These are phyloP conservation scores for Drosophila infuscata DNA, from an alignment of 2,888 invertebrate genomes.

Conservation along the genomic window DNA sequence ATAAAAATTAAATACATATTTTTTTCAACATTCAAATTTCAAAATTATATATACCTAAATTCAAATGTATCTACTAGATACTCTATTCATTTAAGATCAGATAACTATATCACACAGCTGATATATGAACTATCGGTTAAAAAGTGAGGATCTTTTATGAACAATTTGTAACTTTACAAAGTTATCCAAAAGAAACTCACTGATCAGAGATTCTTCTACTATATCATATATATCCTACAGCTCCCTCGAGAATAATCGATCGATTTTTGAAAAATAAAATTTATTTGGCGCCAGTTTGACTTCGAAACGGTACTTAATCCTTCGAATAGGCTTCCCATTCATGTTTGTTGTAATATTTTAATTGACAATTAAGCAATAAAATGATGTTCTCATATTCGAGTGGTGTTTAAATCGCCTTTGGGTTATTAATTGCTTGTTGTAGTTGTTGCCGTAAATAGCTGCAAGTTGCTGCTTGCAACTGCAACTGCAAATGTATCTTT, in stretches of 20 bases:
- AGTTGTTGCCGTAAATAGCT: neutral
- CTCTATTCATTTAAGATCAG: neutral
- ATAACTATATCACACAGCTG: neutral
- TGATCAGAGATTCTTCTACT: neutral
- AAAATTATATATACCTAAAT: too few species aligned
- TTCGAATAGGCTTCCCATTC: neutral
- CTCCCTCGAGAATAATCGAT: neutral
- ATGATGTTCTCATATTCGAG: slow-evolving; percentile 48
- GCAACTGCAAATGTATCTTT: slow-evolving; percentile 10
- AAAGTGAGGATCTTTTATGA: neutral
- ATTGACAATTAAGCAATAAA: slow-evolving; percentile 54
- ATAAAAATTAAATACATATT: neutral
- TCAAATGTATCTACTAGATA: neutral
- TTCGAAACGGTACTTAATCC: neutral
- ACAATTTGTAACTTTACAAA: fast-evolving
- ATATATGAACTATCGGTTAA: neutral
- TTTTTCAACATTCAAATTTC: neutral
- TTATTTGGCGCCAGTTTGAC: neutral
- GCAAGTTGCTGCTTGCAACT: neutral
- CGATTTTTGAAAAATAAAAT: neutral
- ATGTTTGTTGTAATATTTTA: slow-evolving; percentile 41
- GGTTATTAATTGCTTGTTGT: slow-evolving; percentile 34
- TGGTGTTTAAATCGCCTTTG: slow-evolving; percentile 41
- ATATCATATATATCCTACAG: neutral
- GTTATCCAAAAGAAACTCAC: neutral